Evolutionary conservation across 2,888 invertebrate species (phyloP).

Genomic region (Eudasyphora cyanicolor): DNA sequence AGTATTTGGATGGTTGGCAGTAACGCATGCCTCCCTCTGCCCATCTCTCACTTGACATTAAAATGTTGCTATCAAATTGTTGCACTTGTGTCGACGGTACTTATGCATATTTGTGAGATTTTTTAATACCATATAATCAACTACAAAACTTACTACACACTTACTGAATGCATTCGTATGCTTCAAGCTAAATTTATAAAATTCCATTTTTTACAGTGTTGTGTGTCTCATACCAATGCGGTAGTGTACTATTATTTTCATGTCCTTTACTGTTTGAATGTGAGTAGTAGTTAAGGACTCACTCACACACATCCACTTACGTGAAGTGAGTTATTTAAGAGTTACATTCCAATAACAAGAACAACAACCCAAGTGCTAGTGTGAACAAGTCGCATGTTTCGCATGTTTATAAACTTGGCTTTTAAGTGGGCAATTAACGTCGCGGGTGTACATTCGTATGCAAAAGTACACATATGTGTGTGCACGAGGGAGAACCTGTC

Average conservation of each 20-base stretch:
- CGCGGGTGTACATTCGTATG: not conserved
- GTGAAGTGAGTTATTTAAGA: slow-evolving; percentile 61
- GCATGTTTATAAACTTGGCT: slow-evolving; percentile 57
- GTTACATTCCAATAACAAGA: slow-evolving; percentile 14
- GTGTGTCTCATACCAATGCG: no score
- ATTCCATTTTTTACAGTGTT: not conserved
- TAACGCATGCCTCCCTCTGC: not conserved
- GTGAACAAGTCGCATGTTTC: slow-evolving; percentile 27
- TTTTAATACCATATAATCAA: not conserved
- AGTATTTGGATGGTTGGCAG: not conserved
- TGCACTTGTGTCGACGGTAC: slow-evolving; percentile 3
- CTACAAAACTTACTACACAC: not conserved
- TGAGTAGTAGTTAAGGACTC: not conserved
- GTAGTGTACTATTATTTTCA: not conserved
- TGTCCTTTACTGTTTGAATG: not conserved
- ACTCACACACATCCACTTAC: slow-evolving; percentile 19
- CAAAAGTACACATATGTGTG: not conserved
- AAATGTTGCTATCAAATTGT: slow-evolving; percentile 34
- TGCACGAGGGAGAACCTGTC: not conserved
- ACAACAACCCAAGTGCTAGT: not conserved
- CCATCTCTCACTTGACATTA: not conserved
- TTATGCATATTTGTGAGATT: slow-evolving; percentile 20
- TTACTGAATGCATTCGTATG: not conserved
- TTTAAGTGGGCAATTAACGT: slow-evolving; percentile 69
- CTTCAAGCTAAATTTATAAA: not conserved